These are phyloP conservation scores for Pterophyllum scalare DNA, from an alignment of 2,113 vertebrate genomes.

Conservation along the genomic window DNA sequence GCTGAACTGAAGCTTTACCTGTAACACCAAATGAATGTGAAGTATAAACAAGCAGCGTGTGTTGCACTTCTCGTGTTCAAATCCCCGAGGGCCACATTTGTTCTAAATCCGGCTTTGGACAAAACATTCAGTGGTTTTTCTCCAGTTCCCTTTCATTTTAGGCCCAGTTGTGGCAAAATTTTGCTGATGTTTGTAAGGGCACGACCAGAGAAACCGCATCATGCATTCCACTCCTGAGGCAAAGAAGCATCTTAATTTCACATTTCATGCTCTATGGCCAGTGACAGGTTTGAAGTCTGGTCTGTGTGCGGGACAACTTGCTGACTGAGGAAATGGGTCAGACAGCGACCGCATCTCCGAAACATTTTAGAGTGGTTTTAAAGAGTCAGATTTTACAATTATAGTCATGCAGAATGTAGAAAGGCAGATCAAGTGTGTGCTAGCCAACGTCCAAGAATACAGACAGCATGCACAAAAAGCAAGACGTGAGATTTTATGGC, in stretches of 20 bases:
- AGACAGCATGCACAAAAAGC: background rate
- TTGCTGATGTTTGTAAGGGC: constrained; percentile 53
- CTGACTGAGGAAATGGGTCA: constrained; percentile 40
- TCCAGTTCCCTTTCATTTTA: constrained; percentile 50
- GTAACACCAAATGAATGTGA: constrained; percentile 13
- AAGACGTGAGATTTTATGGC: fast-evolving
- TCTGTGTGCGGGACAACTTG: background rate
- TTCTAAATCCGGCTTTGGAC: constrained; percentile 49
- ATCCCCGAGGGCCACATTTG: constrained; percentile 49
- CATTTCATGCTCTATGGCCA: constrained; percentile 46
- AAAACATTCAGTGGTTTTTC: constrained; percentile 36
- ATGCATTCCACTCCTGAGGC: constrained; percentile 45
- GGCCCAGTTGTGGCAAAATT: constrained; percentile 42
- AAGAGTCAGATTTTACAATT: background rate
- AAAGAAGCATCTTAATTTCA: constrained; percentile 48
- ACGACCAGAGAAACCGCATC: constrained; percentile 54
- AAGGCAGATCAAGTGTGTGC: no score
- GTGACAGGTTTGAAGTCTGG: constrained; percentile 29
- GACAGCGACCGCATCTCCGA: background rate
- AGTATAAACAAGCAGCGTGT: constrained; percentile 21
- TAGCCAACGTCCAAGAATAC: background rate
- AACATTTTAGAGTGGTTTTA: background rate
- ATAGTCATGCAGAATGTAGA: no score
- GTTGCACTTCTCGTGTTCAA: constrained; percentile 14
- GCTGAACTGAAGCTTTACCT: background rate